Evolutionary conservation across 2,888 invertebrate species (phyloP).

Genomic region (Globia sparganii): DNA sequence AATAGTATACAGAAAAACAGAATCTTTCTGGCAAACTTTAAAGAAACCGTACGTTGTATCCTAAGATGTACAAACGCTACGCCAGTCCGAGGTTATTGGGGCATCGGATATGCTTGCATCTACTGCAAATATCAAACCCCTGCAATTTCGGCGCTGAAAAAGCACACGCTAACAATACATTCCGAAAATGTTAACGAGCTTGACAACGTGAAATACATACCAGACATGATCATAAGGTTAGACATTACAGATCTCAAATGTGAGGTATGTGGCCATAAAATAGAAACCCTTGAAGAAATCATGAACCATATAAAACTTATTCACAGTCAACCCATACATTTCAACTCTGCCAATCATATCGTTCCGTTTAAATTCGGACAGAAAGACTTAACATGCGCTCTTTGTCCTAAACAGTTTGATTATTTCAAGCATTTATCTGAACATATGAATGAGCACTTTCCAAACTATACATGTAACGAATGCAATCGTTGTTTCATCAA

Average conservation of each 20-base stretch:
- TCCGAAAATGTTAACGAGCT: constrained; percentile 55
- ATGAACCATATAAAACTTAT: constrained; percentile 54
- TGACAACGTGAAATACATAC: constrained; percentile 66
- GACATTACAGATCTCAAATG: constrained; percentile 74
- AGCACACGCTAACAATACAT: constrained; percentile 73
- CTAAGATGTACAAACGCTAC: constrained; percentile 77
- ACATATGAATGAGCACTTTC: constrained; percentile 81
- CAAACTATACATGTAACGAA: constrained; percentile 75
- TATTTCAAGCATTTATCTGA: constrained; percentile 76
- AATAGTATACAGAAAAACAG: constrained; percentile 13
- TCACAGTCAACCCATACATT: constrained; percentile 54
- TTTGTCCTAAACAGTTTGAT: constrained; percentile 73
- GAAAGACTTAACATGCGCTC: constrained; percentile 69
- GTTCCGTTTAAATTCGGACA: constrained; percentile 67
- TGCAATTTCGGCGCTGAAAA: constrained; percentile 73
- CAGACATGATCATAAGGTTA: constrained; percentile 72
- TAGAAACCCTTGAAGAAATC: constrained; percentile 47
- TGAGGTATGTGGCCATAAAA: constrained; percentile 46
- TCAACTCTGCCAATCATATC: constrained; percentile 65
- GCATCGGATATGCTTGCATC: constrained; percentile 75
- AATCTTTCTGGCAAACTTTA: constrained; percentile 40
- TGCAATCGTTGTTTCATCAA: constrained; percentile 77
- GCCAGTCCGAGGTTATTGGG: constrained; percentile 73
- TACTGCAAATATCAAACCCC: constrained; percentile 73
- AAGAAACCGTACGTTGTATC: constrained; percentile 48